Evolutionary conservation across 2,888 invertebrate species (phyloP).

Genomic region (Xanthorhoe spadicearia): DNA sequence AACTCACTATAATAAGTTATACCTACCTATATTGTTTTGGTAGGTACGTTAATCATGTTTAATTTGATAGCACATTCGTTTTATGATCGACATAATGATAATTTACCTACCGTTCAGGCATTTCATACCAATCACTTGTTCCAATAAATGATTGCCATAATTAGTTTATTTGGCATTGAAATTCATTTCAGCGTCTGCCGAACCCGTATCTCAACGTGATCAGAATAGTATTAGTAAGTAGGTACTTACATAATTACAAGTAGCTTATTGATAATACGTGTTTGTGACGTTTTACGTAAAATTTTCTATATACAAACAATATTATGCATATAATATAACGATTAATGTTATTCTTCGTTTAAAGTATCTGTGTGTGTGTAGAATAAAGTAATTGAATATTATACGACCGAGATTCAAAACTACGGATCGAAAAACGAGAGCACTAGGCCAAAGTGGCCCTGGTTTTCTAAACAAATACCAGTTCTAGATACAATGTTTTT

Average conservation of each 20-base stretch:
- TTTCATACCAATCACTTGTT: conserved; percentile 23
- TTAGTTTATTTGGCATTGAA: conserved; percentile 41
- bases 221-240: conserved; percentile 35
- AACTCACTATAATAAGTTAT: not conserved
- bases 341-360: too few species aligned
- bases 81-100: not conserved
- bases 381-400: too few species aligned
- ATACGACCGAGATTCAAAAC: too few species aligned
- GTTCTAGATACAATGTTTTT: not conserved
- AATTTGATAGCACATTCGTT: not conserved
- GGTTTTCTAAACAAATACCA: not conserved
- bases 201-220: conserved; percentile 28
- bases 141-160: conserved; percentile 36
- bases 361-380: too few species aligned
- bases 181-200: conserved; percentile 31
- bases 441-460: not conserved
- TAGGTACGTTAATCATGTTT: not conserved
- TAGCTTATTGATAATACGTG: too few species aligned
- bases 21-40: not conserved
- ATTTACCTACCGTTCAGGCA: conserved; percentile 1
- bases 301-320: too few species aligned
- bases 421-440: not conserved
- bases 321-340: too few species aligned
- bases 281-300: too few species aligned
- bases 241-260: too few species aligned